Base-by-base conservation (phyloP, 2,797 vertebrate genomes). In the Onychomys arenicola region DNA sequence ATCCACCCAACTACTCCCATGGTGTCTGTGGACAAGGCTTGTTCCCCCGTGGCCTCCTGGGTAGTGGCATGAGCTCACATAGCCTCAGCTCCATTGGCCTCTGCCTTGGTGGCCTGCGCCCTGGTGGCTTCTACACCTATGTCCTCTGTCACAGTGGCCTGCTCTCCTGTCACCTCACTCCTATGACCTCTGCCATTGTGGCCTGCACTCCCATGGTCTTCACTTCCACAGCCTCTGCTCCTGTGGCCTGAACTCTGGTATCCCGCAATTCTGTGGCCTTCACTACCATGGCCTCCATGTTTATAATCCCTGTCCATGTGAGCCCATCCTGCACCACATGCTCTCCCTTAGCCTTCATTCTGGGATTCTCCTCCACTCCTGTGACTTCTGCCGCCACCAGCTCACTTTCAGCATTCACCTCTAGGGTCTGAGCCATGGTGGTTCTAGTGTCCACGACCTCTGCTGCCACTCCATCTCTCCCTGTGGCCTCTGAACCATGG, bases 1-100 rank as follows among this genome's bases (percentile, higher is more conserved):
- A 1, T 5, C 29, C 11, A 59, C 4, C 37, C 2, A 34, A n/a
- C n/a, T n/a, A n/a, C 3, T 2, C 63, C 43, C 2, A 19, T 49
- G 43, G 61, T 52, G 21, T 73, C 59, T 81, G 2, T 1, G 19
- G 43, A 14, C 13, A n/a, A n/a, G 65, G 12, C 34, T 27, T 67
- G 82, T 46, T 40, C 43, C 61, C 16, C 80, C 7, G 13, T 83
- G 27, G 81, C 37, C 57, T 43, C 80, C n/a, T 27, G n/a, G 14
- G 10, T 23, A 7, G 80, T 73, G 71, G 37, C 83, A 40, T 52
- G 86, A 4, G 2, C 32, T 2, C 14, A 55, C 27, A 87, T 14
- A 1, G 43, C n/a, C 32, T 16, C 83, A 4, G 13, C 8, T 9
- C 37, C 71, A 0, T n/a, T 37, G 63, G 37, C 14, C 59, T 78